Base-by-base conservation (phyloP, 2,797 vertebrate species). In the Chloroceryle inda region DNA sequence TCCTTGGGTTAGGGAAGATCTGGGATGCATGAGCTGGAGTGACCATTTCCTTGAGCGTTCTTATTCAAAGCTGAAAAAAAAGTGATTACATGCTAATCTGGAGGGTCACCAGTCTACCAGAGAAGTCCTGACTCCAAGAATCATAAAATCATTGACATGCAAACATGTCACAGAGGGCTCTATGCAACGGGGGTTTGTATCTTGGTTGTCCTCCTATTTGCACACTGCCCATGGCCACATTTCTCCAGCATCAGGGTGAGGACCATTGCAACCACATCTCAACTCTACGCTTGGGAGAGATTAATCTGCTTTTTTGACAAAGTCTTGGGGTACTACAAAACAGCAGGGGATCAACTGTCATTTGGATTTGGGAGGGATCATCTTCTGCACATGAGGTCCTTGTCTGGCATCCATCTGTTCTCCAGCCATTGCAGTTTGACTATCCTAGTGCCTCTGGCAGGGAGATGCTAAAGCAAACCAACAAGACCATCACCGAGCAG, bases 71-170 rank as follows among this genome's bases (percentile, higher is more conserved):
- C 10, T 73, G 49, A 29, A 56, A 61, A 61, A 73, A 7, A 35
- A 35, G 23, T 44, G 13, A 1, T 9, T 33, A n/a, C 50, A n/a
- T 7, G 13, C 16, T 61, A 27, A 5, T 15, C 42, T 29, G 16
- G n/a, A 61, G 5, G 3, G 6, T 37, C 40, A 29, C 10, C 13
- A 19, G 21, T 27, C 73, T 72, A 20, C 6, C 67, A 66, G 33
- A 29, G 11, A 75, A 81, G 17, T 20, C 6, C 31, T 69, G 31
- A 58, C 18, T 69, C 31, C 24, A 58, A 42, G 24, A 31, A 29
- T 52, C 20, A 42, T 18, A 45, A 21, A 45, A 45, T 22, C 45
- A 22, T 22, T 33, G 37, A 1, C 0, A 1, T 1, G 9, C 0
- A 7, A n/a, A 20, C 0, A 0, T 6, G 18, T 55, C 11, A 7